Base-by-base conservation (phyloP, 2,797 vertebrate species). In the Danio jaintianensis region DNA sequence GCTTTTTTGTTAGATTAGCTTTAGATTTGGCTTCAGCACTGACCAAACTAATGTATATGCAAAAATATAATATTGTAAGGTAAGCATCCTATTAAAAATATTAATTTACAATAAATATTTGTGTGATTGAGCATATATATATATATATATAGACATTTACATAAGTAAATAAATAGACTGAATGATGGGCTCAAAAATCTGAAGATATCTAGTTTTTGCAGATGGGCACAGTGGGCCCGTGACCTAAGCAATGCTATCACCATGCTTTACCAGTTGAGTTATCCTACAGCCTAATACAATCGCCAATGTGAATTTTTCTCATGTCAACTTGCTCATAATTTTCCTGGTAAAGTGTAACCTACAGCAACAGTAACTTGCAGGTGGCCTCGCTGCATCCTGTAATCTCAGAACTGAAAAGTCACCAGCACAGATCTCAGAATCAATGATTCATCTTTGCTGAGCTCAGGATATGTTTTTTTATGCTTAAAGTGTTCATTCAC, bases 351-450 rank as follows among this genome's bases (percentile, higher is more conserved):
- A 13, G 15, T 56, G 36, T 45, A 56, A 58, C 20, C 69, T 58
- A 72, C 52, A 7, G 7, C n/a, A 16, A 45, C 68, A 71, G 13
- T 52, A 72, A 72, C 53, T 73, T 73, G 40, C 58, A 22, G 42
- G 55, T 59, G 1, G 5, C 55, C 13, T 73, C 38, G n/a, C 48
- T 58, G 38, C 47, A 71, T 22, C 13, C 45, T 70, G 43, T 15
- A 38, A 59, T 45, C 47, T 42, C 38, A 22, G 13, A 20, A 71
- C n/a, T 70, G 15, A 12, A 79, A 71, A 62, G 56, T 79, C 55
- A 52, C 77, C 45, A 71, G 5, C 73, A 75, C 59, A 55, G 50
- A 71, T 72, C 45, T 52, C 77, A 82, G 76, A 82, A 86, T 84
- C 80, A 82, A 80, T 77, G 52, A 56, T 72, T 69, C 40, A 56